Percentiles rank a stretch among this genome's conserved stretches.
Evolutionary conservation across 2,797 vertebrate genomes (phyloP).

Genomic region (Iguana delicatissima): DNA sequence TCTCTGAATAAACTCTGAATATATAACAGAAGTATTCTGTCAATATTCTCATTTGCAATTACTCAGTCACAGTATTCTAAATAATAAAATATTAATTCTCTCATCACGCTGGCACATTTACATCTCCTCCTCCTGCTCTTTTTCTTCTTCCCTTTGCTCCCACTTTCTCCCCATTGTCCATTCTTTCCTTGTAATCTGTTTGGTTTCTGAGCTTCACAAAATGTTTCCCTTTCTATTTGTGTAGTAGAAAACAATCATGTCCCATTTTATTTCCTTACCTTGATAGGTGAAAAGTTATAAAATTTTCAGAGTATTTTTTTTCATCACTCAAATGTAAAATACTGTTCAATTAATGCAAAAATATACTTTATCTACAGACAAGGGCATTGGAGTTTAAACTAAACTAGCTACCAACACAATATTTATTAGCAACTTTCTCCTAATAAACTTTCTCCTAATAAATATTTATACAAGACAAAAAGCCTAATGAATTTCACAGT

Average conservation of each 20-base stretch:
- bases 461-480: constrained; percentile 33
- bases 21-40: background rate
- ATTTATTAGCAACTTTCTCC: background rate
- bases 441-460: constrained; percentile 41
- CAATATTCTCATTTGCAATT: background rate
- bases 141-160: too few species aligned
- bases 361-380: constrained; percentile 40
- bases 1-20: background rate
- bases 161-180: background rate
- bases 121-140: too few species aligned
- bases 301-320: constrained; percentile 28
- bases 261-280: constrained; percentile 61
- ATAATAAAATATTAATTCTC: constrained; percentile 5
- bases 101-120: background rate
- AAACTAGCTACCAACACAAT: constrained; percentile 41
- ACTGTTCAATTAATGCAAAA: constrained; percentile 51
- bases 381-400: constrained; percentile 50
- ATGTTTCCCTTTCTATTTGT: background rate
- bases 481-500: constrained; percentile 53
- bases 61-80: background rate
- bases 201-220: background rate
- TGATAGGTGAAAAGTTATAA: constrained; percentile 32
- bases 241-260: constrained; percentile 52
- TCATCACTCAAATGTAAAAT: constrained; percentile 38
- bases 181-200: background rate